Evolutionary conservation across 2,888 invertebrate genomes (phyloP), one percentile per base, ranked within the genome.

Genomic region (Acanthacorydalis orientalis): DNA sequence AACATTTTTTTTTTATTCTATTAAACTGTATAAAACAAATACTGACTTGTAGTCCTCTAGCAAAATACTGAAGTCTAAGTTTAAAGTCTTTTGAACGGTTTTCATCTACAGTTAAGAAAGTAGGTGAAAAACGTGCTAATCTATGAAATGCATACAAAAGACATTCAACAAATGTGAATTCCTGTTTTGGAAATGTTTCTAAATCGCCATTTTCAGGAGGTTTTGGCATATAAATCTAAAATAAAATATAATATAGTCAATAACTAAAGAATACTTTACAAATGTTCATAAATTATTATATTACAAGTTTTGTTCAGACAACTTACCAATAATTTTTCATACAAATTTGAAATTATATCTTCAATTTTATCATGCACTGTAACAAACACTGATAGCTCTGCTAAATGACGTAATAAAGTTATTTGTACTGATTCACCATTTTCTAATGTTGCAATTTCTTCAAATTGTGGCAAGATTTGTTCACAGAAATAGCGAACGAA

Each of bases 101-200:
- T 10, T 81, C 78, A 58, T 86, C 83, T 16, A 80, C 74, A 52
- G 83, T 76, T 46, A 88, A 67, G 63, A 81, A 83, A 50, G 84
- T 86, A 0, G 88, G 83, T 53, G 77, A 74, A 59, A 84, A 83
- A 52, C 83, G 76, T 47, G 85, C 89, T 42, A 96, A 62, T 47
- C 85, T 83, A 58, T 82, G 82, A 41, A 82, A 67, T 10, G 77
- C 74, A 60, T 75, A 93, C 56, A 96, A 72, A 34, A 93, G 73
- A 69, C 91, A 91, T 68, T 96, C 96, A 2, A 95, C 89, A 60
- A 86, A 83, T 35, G 93, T 89, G 61, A 95, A 95, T 62, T 93
- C 83, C 44, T 95, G 75, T 50, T 86, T 83, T n/a, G 91, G 90
- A 52, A 81, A 76, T 41, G 79, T 68, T 38, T 68, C 69, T 32